A percentile compares a stretch with the other conserved stretches of the same genome.
Evolutionary conservation across 2,113 vertebrate species (phyloP).

Genomic region (Phoenicopterus ruber): DNA sequence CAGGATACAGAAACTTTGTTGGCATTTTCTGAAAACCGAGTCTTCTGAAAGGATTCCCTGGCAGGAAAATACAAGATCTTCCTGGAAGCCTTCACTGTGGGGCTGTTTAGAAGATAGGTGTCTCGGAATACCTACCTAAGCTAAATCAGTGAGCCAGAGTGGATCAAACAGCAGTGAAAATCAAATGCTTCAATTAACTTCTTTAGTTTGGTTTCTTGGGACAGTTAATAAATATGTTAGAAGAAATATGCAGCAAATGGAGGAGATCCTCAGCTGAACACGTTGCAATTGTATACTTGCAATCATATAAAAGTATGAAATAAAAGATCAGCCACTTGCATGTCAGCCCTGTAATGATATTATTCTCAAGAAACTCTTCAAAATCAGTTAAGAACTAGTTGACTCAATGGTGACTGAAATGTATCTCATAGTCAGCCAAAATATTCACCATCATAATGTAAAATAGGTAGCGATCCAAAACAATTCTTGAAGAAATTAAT

Average conservation of each 20-base stretch:
- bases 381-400: not conserved
- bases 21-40: not conserved
- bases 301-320: not conserved
- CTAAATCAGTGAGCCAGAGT: not conserved
- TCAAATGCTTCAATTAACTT: not conserved
- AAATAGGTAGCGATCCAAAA: not conserved
- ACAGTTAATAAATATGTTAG: not conserved
- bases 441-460: not conserved
- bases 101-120: not conserved
- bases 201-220: not conserved
- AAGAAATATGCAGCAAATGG: not conserved
- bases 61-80: not conserved
- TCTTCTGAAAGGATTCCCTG: not conserved
- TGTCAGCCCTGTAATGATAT: not conserved
- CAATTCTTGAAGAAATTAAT: not conserved
- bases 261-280: not conserved
- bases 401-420: not conserved
- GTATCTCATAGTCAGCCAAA: not conserved
- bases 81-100: not conserved
- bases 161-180: not conserved
- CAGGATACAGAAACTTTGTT: not conserved
- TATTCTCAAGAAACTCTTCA: not conserved
- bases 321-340: not conserved
- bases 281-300: rapidly evolving
- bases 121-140: not conserved